A percentile compares a stretch with the other conserved stretches of the same genome.
phyloP scores from a whole-genome alignment of 1,140 invertebrate genomes.

The Samia ricini region DNA sequence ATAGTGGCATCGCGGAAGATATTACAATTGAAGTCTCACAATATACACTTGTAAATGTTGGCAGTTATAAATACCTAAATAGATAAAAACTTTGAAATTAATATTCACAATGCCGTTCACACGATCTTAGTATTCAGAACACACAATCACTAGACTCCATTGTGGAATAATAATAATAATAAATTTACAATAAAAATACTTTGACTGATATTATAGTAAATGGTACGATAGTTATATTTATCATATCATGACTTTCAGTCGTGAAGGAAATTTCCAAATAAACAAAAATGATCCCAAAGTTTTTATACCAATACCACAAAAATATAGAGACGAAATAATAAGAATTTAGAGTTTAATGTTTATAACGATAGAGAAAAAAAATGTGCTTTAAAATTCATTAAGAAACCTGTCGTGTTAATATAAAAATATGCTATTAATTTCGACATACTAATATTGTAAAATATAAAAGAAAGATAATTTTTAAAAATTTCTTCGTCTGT shows the following conservation, averaged over 20 bases:
- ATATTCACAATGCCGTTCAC: conserved; percentile 8
- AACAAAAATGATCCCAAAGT: too few species aligned
- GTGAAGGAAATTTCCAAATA: too few species aligned
- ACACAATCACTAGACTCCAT: neutral
- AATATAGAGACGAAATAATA: too few species aligned
- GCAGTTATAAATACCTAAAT: neutral
- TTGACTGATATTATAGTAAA: neutral
- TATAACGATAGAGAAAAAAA: too few species aligned
- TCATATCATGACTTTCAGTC: neutral
- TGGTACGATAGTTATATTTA: neutral
- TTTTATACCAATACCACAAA: too few species aligned
- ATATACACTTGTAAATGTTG: conserved; percentile 1
- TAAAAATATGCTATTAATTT: too few species aligned
- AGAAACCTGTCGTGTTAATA: too few species aligned
- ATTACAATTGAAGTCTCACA: neutral
- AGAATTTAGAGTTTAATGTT: too few species aligned
- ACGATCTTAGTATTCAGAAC: conserved; percentile 2
- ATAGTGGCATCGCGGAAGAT: neutral
- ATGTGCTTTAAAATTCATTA: too few species aligned
- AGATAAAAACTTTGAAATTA: conserved; percentile 8
- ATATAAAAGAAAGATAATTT: too few species aligned
- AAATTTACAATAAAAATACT: conserved; percentile 6
- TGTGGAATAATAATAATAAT: conserved; percentile 2
- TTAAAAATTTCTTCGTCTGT: too few species aligned
- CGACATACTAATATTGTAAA: too few species aligned